Percentiles rank a stretch among this genome's conserved stretches.
phyloP scores from a whole-genome alignment of 2,113 vertebrate genomes.

The Myrmophylax atrothorax region DNA sequence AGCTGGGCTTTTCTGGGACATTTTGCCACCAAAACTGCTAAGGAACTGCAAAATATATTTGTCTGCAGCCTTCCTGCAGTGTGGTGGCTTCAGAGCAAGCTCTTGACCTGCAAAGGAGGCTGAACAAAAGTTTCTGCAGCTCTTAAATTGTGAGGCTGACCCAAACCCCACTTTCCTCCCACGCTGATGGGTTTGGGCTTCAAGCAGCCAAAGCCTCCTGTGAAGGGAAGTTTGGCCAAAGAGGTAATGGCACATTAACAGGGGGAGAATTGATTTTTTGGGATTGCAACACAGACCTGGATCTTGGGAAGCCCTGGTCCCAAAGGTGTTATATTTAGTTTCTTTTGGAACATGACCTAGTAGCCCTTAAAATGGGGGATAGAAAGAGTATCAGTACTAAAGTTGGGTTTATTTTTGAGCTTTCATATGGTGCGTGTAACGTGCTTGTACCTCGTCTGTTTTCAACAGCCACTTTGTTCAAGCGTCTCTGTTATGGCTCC shows the following conservation, averaged over 20 bases:
- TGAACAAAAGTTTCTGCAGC: not conserved
- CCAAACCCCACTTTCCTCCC: not conserved
- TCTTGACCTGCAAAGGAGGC: not conserved
- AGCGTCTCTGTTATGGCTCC: not conserved
- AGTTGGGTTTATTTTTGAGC: constrained; percentile 41
- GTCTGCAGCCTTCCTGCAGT: not conserved
- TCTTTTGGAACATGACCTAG: constrained; percentile 59
- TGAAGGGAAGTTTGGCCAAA: not conserved
- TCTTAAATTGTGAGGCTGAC: not conserved
- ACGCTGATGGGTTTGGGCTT: not conserved
- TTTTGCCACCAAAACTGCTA: not conserved
- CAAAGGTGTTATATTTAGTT: constrained; percentile 54
- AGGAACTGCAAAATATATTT: not conserved
- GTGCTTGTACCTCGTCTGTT: not conserved
- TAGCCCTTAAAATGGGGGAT: constrained; percentile 52
- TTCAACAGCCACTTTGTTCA: not conserved
- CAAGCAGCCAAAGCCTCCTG: not conserved
- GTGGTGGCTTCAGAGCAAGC: rapidly evolving
- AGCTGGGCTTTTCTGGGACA: not conserved
- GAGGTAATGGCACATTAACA: not conserved
- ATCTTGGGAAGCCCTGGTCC: constrained; percentile 32
- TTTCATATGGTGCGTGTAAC: not conserved
- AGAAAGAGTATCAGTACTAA: constrained; percentile 44
- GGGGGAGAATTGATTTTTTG: not conserved
- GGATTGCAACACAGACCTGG: not conserved